A percentile compares a stretch with the other conserved stretches of the same genome.
Evolutionary conservation across 2,113 vertebrate genomes (phyloP).

Genomic region (Elephantulus edwardii): DNA sequence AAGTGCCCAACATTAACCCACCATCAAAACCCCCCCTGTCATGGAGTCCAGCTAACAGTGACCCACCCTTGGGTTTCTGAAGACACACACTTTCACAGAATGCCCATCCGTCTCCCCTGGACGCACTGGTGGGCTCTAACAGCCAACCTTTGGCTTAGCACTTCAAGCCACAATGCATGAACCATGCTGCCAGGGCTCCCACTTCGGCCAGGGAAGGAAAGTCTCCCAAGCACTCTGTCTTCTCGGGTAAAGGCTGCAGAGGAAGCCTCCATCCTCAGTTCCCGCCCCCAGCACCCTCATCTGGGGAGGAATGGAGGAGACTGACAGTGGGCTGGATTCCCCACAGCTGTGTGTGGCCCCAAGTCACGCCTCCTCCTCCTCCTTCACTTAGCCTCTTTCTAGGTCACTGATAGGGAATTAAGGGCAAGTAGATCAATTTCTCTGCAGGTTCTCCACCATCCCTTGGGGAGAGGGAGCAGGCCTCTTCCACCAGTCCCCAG

Average conservation of each 20-base stretch:
- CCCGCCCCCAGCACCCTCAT: neutral
- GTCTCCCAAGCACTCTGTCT: neutral
- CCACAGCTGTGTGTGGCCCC: neutral
- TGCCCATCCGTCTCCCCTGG: too few species aligned
- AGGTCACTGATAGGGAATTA: neutral
- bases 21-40: too few species aligned
- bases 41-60: too few species aligned
- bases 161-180: too few species aligned
- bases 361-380: neutral
- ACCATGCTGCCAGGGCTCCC: too few species aligned
- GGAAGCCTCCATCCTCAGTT: neutral
- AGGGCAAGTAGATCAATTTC: neutral
- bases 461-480: neutral
- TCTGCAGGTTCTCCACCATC: accelerated
- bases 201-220: neutral
- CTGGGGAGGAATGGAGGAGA: neutral
- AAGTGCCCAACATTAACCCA: neutral
- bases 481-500: neutral
- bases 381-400: neutral
- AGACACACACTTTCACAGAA: too few species aligned
- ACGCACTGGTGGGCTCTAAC: too few species aligned
- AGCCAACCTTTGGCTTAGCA: too few species aligned
- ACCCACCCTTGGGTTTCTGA: too few species aligned
- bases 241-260: neutral
- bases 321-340: neutral